Base-by-base conservation (phyloP, 2,888 invertebrate species). In the Sinohyriopsis cumingii region DNA sequence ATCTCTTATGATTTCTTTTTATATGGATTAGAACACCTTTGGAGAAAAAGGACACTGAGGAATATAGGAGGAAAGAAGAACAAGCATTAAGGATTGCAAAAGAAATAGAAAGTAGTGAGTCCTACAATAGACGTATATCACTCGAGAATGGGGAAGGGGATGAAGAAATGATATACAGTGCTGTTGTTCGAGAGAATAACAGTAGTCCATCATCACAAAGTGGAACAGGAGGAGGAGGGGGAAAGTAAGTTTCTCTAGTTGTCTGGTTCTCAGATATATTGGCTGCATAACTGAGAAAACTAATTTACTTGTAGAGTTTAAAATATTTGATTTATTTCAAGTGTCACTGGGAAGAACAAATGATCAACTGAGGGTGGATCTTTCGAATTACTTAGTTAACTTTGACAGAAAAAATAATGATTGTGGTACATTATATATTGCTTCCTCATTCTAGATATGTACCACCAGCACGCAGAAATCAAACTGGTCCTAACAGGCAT, bases 31-130 rank as follows among this genome's bases (percentile, higher is more conserved):
- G 90, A 28, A 93, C 96, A 83, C 95, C 94, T 78, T 91, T 98
- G 85, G 94, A 96, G 88, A 93, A 94, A 85, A 94, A 94, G 83
- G 96, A 98, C 87, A 94, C 96, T 6, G 94, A 95, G 85, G 96
- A 97, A 88, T 97, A 94, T 84, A 94, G 94, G 91, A 93, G 94
- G 85, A 93, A 94, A 64, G 95, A 96, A 90, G 94, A 94, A 20
- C 94, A 95, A 89, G 99, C 98, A 0, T 94, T 95, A 64, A 94
- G 94, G 88, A 94, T 98, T 78, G 98, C 98, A 0, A 94, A 93
- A 60, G 98, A 98, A 91, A 99, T 99, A 76, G 98, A 98, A 89
- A 94, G 92, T 86, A 95, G 95, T 86, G 94, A 95, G 1, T 92
- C 93, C 68, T 95, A 96, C 88, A 95, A 94, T 88, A 94, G 94